Base-by-base conservation (phyloP, 92 coral and sea anemone genomes). In the Porites divaricata region DNA sequence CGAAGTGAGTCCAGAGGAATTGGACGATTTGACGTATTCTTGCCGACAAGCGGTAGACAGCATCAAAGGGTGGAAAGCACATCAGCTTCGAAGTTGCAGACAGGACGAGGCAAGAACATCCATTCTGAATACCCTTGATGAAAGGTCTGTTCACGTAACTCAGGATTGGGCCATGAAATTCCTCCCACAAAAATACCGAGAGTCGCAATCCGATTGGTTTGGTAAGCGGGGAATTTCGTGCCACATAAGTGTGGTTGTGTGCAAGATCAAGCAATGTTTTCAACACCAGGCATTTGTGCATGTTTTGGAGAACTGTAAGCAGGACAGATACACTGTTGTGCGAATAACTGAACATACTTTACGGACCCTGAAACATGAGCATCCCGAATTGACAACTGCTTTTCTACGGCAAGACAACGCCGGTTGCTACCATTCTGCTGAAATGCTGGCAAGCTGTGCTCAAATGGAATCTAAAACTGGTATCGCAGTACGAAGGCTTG, bases 401-500 rank as follows among this genome's bases (percentile, higher is more conserved):
- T 70, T 26, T 16, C 74, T 74, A 22, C 49, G 74, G 8, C 53
- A 26, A 8, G 74, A 70, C 23, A 70, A 70, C 22, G 79, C 79
- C 8, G 79, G 79, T 23, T 74, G 79, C 49, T 70, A 70, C 48
- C 75, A 70, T 70, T 28, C 1, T 49, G 48, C 75, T 6, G 75
- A 70, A 28, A 70, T 49, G 54, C 13, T 70, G 54, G 54, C 75
- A 49, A 49, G 51, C 21, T 70, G 75, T 70, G 49, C 51, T 25
- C 54, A 28, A 16, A 70, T 70, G 75, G 19, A 49, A 70, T n/a
- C 75, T 20, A 65, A 65, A 25, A 65, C 70, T 4, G 70, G 70
- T 4, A 25, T 65, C 8, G 24, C 24, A 20, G 75, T 70, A 70
- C 13, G 11, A 17, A 70, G 51, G 17, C 14, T 70, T 12, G 75